Evolutionary conservation across 2,888 invertebrate species (phyloP).

Genomic region (Petrophora chlorosata): DNA sequence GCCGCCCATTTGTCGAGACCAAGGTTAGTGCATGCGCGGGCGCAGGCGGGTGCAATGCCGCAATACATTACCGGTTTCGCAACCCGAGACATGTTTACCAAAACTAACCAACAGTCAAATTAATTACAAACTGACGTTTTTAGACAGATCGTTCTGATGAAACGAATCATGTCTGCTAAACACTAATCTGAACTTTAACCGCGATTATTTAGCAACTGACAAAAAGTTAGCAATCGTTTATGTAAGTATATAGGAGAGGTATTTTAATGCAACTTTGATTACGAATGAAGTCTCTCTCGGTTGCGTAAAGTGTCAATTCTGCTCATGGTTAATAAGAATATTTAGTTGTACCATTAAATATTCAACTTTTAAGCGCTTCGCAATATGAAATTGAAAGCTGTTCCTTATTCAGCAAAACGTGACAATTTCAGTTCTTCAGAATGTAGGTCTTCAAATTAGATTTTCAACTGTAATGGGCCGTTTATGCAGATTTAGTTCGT

Average conservation of each 20-base stretch:
- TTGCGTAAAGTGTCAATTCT: constrained; percentile 22
- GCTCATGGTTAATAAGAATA: not conserved
- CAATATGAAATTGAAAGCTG: constrained; percentile 34
- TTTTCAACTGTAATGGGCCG: constrained; percentile 62
- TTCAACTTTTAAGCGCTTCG: constrained; percentile 16
- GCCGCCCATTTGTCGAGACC: constrained; percentile 44
- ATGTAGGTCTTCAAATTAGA: constrained; percentile 57
- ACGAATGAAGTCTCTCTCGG: constrained; percentile 19
- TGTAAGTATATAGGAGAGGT: constrained; percentile 22
- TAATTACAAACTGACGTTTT: constrained; percentile 52
- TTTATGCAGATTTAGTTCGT: constrained; percentile 74
- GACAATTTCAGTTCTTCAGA: constrained; percentile 50
- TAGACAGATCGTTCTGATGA: constrained; percentile 44
- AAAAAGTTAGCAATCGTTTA: constrained; percentile 28
- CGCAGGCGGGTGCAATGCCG: constrained; percentile 50
- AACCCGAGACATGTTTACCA: constrained; percentile 56
- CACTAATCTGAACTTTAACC: constrained; percentile 43
- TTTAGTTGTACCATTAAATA: not conserved
- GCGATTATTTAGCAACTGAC: constrained; percentile 32
- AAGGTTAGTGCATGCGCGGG: constrained; percentile 60
- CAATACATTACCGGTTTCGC: constrained; percentile 53
- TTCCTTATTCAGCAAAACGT: constrained; percentile 34
- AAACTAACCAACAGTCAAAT: constrained; percentile 52
- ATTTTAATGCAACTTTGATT: constrained; percentile 30
- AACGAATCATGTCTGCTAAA: constrained; percentile 39